Evolutionary conservation across 1,140 invertebrate species (phyloP).

Genomic region (Nasonia giraulti): DNA sequence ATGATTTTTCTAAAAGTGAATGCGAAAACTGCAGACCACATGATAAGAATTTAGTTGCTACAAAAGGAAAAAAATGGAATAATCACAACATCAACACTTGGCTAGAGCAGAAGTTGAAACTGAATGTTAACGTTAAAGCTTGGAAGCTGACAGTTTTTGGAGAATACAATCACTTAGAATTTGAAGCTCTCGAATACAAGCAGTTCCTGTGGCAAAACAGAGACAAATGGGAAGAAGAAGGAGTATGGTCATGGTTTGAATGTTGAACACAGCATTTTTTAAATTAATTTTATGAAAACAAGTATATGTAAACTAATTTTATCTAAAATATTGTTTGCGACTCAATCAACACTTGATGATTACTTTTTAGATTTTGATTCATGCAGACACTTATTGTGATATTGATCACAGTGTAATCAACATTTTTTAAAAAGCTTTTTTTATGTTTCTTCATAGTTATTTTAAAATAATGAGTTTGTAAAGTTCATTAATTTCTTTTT

Average conservation of each 20-base stretch:
- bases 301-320: no score
- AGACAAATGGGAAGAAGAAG: not conserved
- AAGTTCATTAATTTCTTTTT: no score
- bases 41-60: not conserved
- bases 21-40: not conserved
- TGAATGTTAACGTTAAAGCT: not conserved
- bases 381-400: no score
- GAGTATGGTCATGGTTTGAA: not conserved
- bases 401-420: no score
- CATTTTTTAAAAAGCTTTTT: no score
- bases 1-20: not conserved
- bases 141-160: not conserved
- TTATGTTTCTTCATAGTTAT: no score
- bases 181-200: not conserved
- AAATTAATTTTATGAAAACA: not conserved
- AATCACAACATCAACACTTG: not conserved
- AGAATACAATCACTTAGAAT: not conserved
- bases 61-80: not conserved
- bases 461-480: no score
- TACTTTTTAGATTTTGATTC: no score
- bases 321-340: no score
- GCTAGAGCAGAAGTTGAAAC: not conserved
- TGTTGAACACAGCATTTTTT: not conserved
- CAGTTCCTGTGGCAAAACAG: not conserved
- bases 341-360: not conserved